These are phyloP conservation scores for Panthera leo DNA, from an alignment of 2,113 vertebrate species.

Conservation along the genomic window DNA sequence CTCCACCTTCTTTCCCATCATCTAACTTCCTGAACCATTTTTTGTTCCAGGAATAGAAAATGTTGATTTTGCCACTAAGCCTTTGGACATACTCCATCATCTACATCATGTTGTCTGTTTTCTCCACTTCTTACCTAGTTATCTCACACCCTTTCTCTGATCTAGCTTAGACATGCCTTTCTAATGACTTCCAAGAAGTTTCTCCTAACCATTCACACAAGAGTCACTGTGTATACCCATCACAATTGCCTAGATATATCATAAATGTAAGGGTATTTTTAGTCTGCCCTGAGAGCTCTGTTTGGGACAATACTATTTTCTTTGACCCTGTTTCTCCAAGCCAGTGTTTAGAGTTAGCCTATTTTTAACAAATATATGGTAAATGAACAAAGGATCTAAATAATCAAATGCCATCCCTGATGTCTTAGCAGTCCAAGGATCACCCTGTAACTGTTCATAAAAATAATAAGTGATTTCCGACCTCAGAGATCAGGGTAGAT, in stretches of 20 bases:
- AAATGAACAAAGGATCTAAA: neutral
- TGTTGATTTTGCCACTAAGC: neutral
- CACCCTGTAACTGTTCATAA: neutral
- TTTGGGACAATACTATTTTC: neutral
- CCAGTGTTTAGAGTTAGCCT: neutral
- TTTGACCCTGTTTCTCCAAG: neutral
- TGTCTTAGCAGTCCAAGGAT: neutral
- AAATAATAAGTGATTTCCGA: conserved; percentile 10
- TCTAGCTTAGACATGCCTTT: neutral
- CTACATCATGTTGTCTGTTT: neutral
- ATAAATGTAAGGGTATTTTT: neutral
- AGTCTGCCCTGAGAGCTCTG: neutral
- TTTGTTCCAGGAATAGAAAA: neutral
- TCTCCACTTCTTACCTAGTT: neutral
- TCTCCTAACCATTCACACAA: neutral
- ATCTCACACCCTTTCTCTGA: neutral
- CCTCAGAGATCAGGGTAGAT: neutral
- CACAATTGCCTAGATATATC: neutral
- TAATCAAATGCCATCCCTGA: neutral
- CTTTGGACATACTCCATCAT: neutral
- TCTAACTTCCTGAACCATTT: neutral
- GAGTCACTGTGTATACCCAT: neutral
- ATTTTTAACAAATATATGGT: neutral
- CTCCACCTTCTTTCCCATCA: neutral
- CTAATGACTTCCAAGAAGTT: neutral